Conservation (phyloP, 2,113 vertebrate genomes). For the Silurus asotus region DNA sequence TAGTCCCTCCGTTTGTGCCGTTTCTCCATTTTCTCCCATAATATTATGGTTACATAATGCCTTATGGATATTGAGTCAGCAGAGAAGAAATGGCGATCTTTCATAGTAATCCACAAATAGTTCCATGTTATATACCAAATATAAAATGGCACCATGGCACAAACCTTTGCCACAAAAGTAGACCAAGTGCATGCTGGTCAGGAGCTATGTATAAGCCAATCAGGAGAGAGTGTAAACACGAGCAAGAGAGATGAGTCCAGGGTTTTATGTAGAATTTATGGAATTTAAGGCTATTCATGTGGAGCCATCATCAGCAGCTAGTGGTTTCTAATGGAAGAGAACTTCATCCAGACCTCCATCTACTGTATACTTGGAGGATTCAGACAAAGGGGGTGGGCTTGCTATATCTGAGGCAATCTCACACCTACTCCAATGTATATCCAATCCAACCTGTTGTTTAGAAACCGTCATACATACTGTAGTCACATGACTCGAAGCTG, state of each 20-base stretch:
- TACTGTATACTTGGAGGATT: not conserved
- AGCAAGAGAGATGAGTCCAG: too few species aligned
- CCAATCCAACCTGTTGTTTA: not conserved
- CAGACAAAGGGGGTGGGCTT: not conserved
- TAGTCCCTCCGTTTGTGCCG: not conserved
- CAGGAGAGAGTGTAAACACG: too few species aligned
- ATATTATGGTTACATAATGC: not conserved
- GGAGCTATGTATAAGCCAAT: too few species aligned
- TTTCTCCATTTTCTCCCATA: not conserved
- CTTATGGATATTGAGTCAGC: not conserved
- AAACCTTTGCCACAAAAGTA: not conserved
- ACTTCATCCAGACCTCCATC: not conserved
- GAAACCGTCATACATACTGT: not conserved
- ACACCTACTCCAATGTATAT: not conserved
- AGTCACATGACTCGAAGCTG: not conserved
- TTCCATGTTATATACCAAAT: not conserved
- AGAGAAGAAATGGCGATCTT: not conserved
- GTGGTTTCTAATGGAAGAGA: too few species aligned
- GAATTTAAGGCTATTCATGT: too few species aligned
- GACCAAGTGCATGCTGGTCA: too few species aligned
- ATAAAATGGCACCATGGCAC: not conserved
- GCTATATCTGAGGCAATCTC: not conserved
- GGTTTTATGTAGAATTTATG: too few species aligned
- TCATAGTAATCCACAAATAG: not conserved
- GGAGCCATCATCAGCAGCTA: too few species aligned